Base-by-base conservation (phyloP, 2,113 vertebrate genomes). In the Ophthalmolycus amberensis region DNA sequence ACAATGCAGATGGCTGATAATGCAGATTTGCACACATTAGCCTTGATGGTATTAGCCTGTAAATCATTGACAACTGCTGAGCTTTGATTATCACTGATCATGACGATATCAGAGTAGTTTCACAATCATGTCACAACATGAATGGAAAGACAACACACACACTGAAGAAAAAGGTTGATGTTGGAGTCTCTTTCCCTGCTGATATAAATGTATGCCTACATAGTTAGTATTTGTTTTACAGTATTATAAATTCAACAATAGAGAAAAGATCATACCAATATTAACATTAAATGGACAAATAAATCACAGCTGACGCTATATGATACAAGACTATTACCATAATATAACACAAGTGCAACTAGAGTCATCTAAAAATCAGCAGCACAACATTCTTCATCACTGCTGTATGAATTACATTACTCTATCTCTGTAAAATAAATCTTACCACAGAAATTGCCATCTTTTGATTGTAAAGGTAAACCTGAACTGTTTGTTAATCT, bases 1-100 rank as follows among this genome's bases (percentile, higher is more conserved):
- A 65, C 32, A 59, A 68, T 5, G n/a, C 37, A 25, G n/a, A 75
- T 37, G n/a, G 9, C 38, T 69, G 72, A 92, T 77, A 74, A 75
- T 44, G 22, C 32, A 64, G 25, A 77, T 50, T 48, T 60, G 22
- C 1, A 82, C 64, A 74, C 50, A 66, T 82, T 84, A 74, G 73
- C 56, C 62, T 80, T 27, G 82, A 72, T 71, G 69, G 40, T 77
- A 88, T 63, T 71, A 74, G 70, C 15, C 34, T 74, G 76, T 91
- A 69, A 84, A 92, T 93, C 14, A 92, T 88, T 92, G 48, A 82
- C 88, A 29, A 64, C 25, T 11, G 15, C 25, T 59, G 58, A 76
- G 76, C 40, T 80, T 77, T 52, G 73, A 71, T 74, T 66, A 75
- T 56, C 54, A 38, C 75, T 71, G 56, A 72, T 48, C 60, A 46